A percentile compares a stretch with the other conserved stretches of the same genome.
phyloP scores from a whole-genome alignment of 2,888 invertebrate species.

The Serrognathus titanus region DNA sequence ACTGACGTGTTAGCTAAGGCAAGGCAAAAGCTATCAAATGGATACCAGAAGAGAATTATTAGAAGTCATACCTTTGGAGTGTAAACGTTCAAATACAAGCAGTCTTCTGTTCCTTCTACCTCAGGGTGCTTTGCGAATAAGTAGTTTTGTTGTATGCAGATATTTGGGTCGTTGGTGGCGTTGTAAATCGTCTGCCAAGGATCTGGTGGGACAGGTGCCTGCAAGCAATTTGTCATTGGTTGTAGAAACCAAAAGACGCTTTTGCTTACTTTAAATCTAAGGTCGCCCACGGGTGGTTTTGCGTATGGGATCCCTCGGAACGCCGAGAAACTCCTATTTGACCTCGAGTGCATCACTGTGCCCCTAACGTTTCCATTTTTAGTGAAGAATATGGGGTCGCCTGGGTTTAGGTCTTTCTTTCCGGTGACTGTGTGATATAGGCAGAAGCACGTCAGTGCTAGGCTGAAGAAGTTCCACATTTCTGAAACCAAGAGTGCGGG shows the following conservation, averaged over 20 bases:
- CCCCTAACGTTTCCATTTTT: conserved; percentile 27
- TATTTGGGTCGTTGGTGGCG: conserved; percentile 40
- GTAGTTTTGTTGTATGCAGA: conserved; percentile 51
- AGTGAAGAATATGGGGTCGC: conserved; percentile 18
- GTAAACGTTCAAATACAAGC: conserved; percentile 52
- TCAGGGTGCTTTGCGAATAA: conserved; percentile 32
- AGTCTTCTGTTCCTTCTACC: conserved; percentile 50
- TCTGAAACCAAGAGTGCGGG: background rate
- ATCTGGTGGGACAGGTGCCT: conserved; percentile 35
- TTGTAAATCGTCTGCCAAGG: conserved; percentile 35
- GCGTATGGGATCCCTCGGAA: conserved; percentile 35
- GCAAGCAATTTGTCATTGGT: background rate
- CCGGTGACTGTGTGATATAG: no score
- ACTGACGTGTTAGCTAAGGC: background rate
- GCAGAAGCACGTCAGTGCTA: no score
- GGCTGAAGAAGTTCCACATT: no score
- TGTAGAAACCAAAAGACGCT: background rate
- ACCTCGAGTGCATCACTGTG: conserved; percentile 19
- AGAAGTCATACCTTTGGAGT: conserved; percentile 40
- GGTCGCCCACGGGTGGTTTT: conserved; percentile 30
- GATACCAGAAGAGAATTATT: no score
- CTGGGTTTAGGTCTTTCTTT: background rate
- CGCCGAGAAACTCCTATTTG: conserved; percentile 24
- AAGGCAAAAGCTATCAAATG: background rate
- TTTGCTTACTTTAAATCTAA: conserved; percentile 31